Conservation (phyloP, 1,140 invertebrate species). For the Habropoda laboriosa region DNA sequence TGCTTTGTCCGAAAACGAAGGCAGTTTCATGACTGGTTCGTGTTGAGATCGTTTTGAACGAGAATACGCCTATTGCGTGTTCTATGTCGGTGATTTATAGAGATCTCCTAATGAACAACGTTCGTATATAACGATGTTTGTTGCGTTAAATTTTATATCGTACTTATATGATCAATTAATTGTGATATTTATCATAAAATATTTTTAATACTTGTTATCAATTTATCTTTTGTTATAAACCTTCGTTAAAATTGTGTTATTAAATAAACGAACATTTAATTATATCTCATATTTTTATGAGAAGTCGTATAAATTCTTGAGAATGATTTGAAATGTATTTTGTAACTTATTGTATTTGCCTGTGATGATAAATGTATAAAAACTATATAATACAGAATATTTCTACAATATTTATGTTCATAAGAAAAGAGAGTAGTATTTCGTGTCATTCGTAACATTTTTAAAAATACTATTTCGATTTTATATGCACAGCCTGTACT, state of each 20-base stretch:
- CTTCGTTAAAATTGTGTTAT: not conserved
- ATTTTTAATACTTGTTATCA: not conserved
- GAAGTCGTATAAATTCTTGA: no score
- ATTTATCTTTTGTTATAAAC: not conserved
- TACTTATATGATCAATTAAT: not conserved
- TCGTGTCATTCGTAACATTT: no score
- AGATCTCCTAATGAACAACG: not conserved
- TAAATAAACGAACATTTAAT: not conserved
- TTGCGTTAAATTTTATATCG: not conserved
- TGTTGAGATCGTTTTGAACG: slow-evolving; percentile 7
- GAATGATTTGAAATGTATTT: not conserved
- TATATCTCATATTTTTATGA: not conserved
- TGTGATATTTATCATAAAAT: not conserved
- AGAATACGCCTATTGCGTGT: slow-evolving; percentile 46
- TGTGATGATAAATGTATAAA: not conserved
- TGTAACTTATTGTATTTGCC: not conserved
- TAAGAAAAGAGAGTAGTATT: no score
- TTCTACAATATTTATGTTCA: not conserved
- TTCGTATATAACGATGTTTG: not conserved
- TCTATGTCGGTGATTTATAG: slow-evolving; percentile 42
- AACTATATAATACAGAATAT: not conserved
- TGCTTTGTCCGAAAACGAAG: slow-evolving; percentile 50
- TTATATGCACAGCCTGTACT: no score
- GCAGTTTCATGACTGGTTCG: slow-evolving; percentile 28
- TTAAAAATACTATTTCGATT: no score